Percentiles rank a stretch among this genome's conserved stretches.
phyloP scores from a whole-genome alignment of 2,888 invertebrate species.

The Loripinus fragilis region DNA sequence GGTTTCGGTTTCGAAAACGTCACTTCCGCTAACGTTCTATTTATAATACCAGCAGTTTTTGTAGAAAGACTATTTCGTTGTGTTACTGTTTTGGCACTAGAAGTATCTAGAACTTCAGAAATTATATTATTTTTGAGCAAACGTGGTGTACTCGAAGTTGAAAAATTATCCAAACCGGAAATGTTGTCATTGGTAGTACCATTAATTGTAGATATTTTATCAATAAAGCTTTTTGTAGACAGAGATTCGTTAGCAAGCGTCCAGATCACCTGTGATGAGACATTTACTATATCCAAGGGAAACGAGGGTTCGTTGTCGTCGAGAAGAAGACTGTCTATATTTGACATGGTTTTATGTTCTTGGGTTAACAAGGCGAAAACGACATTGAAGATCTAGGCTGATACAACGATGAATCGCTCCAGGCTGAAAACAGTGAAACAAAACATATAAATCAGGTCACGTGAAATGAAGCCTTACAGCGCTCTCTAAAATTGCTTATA shows the following conservation, averaged over 20 bases:
- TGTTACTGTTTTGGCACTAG: not conserved
- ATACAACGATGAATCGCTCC: not conserved
- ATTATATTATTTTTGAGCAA: not conserved
- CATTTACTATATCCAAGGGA: not conserved
- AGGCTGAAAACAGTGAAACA: constrained; percentile 5
- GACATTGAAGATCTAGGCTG: constrained; percentile 4
- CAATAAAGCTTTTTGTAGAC: not conserved
- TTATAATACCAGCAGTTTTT: constrained; percentile 12
- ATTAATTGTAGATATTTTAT: not conserved
- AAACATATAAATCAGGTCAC: not conserved
- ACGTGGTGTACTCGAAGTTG: not conserved
- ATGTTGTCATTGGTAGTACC: not conserved
- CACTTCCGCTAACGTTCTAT: constrained; percentile 44
- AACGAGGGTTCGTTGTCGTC: not conserved
- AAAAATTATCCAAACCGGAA: not conserved
- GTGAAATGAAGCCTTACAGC: not conserved
- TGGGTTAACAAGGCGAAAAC: not conserved
- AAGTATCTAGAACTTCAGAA: not conserved
- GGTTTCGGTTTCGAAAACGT: constrained; percentile 43
- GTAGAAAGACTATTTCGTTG: constrained; percentile 14
- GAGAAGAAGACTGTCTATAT: constrained; percentile 1
- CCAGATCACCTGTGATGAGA: not conserved
- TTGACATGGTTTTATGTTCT: constrained; percentile 2
- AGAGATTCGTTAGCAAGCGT: not conserved
- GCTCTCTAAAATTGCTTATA: no score